Evolutionary conservation across 2,797 vertebrate species (phyloP).

Genomic region (Platalea minor): DNA sequence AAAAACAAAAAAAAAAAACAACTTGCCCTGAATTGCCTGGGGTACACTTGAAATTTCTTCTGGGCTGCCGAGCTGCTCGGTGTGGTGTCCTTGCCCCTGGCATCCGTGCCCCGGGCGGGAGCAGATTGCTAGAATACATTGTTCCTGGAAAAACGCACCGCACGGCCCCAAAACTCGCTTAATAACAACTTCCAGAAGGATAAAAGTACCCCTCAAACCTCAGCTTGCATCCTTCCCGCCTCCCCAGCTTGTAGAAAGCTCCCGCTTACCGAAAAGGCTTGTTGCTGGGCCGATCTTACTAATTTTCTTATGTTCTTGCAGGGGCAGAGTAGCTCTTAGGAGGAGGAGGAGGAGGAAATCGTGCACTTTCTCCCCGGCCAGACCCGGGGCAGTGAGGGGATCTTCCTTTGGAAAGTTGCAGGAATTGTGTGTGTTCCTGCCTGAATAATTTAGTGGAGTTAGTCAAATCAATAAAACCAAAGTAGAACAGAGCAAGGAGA

Average conservation of each 20-base stretch:
- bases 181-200: conserved; percentile 37
- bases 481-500: conserved; percentile 8
- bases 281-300: not conserved
- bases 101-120: not conserved
- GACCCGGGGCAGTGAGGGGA: not conserved
- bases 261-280: not conserved
- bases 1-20: not conserved
- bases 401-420: conserved; percentile 28
- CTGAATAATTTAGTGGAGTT: conserved; percentile 1
- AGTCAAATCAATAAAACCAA: conserved; percentile 38
- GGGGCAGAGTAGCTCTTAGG: conserved; percentile 25
- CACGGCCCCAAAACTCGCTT: not conserved
- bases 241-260: not conserved
- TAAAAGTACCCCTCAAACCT: not conserved
- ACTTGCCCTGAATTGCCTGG: not conserved
- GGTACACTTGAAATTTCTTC: conserved; percentile 2
- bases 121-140: conserved; percentile 48
- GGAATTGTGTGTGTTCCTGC: conserved; percentile 9
- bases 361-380: not conserved
- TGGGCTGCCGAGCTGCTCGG: not conserved
- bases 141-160: conserved; percentile 45
- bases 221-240: not conserved
- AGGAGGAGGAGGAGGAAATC: not conserved
- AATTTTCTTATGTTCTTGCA: conserved; percentile 1
- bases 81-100: not conserved